Base-by-base conservation (phyloP, 2,113 vertebrate species). In the Leiothrix lutea region DNA sequence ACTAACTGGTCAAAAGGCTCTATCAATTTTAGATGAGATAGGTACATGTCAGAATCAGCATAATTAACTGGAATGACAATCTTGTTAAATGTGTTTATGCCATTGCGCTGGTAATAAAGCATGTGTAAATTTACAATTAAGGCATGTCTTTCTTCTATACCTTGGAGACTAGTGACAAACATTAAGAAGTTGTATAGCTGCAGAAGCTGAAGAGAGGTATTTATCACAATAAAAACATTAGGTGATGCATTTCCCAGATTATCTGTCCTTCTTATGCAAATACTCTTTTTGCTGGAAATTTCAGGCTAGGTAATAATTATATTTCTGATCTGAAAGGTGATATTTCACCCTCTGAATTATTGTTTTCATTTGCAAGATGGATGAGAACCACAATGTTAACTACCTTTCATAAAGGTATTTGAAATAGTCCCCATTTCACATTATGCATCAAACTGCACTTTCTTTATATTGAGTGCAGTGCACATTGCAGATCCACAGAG, bases 111-210 rank as follows among this genome's bases (percentile, higher is more conserved):
- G 95, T 93, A 97, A 97, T 97, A 97, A 97, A 97, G 92, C 95
- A 96, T 93, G 94, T 89, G 89, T 87, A 97, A 95, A 96, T 97
- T 96, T 95, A 95, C 97, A 97, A 96, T 98, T 97, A 97, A 97
- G 86, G 65, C 86, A 87, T 92, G 90, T 96, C 92, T 97, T 96
- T 97, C 96, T 94, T 79, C 80, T 96, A 50, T 94, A 87, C 96
- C 94, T 91, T 36, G 40, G 95, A 97, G 95, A 97, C 92, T 80
- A 86, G 92, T 82, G 95, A 91, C 81, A 97, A 97, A 97, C 92
- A 94, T 96, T 94, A 97, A 97, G 86, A 97, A 97, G 92, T 91
- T 97, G 87, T 16, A 33, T 69, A 86, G 73, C 94, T 90, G 86
- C 88, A 82, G 84, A 86, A 96, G 73, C 86, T 95, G 95, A 93